Evolutionary conservation across 2,113 vertebrate genomes (phyloP).

Genomic region (Eleginops maclovinus): DNA sequence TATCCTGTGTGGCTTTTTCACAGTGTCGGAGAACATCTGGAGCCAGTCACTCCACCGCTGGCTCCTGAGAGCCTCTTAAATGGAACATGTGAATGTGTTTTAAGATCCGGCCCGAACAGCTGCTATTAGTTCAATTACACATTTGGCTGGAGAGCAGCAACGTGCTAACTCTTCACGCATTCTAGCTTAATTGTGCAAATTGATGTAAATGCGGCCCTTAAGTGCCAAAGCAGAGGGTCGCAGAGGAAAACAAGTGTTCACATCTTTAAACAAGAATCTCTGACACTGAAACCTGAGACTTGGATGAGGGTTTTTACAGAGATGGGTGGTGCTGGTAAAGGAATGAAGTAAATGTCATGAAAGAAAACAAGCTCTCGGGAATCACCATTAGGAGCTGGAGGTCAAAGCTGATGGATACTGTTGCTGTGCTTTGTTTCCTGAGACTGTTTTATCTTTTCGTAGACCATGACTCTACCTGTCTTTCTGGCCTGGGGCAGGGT

Average conservation of each 20-base stretch:
- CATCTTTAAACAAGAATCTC: constrained; percentile 13
- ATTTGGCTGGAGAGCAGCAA: constrained; percentile 67
- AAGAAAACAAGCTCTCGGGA: constrained; percentile 61
- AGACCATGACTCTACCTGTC: constrained; percentile 27
- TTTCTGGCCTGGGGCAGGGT: constrained; percentile 19
- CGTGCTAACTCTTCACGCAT: constrained; percentile 71
- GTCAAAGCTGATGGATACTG: constrained; percentile 53
- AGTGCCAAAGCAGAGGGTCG: constrained; percentile 35
- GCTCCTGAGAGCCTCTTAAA: constrained; percentile 62
- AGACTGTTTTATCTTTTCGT: constrained; percentile 18
- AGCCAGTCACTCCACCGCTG: constrained; percentile 71
- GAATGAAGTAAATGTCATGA: constrained; percentile 61
- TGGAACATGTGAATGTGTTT: constrained; percentile 77
- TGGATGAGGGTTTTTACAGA: constrained; percentile 2
- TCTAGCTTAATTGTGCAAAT: constrained; percentile 65
- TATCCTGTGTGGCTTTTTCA: constrained; percentile 52
- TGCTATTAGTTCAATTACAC: constrained; percentile 72
- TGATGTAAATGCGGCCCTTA: constrained; percentile 48
- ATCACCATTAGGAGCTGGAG: constrained; percentile 33
- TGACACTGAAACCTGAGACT: constrained; percentile 1
- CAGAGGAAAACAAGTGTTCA: constrained; percentile 52
- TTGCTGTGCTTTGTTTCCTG: constrained; percentile 42
- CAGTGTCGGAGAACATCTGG: constrained; percentile 73
- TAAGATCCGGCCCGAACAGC: constrained; percentile 69
- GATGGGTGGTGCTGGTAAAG: not conserved